Percentiles rank a stretch among this genome's conserved stretches.
phyloP scores from a whole-genome alignment of 2,888 invertebrate genomes.

The Sesamia inferens region DNA sequence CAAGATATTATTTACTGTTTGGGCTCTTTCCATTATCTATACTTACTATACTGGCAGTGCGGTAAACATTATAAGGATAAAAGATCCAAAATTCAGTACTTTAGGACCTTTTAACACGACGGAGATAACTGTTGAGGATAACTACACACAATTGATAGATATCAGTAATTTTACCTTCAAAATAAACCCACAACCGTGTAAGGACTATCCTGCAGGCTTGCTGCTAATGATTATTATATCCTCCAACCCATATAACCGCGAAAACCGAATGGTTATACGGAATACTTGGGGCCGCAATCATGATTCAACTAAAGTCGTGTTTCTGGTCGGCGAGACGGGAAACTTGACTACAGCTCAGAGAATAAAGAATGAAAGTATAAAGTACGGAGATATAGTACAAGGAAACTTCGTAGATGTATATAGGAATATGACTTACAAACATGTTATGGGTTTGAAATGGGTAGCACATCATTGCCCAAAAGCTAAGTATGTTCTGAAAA shows the following conservation, averaged over 20 bases:
- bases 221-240: constrained; percentile 92
- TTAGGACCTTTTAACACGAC: constrained; percentile 73
- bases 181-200: constrained; percentile 90
- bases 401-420: constrained; percentile 94
- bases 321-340: constrained; percentile 90
- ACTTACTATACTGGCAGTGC: constrained; percentile 65
- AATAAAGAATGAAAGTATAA: constrained; percentile 89
- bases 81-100: constrained; percentile 73
- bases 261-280: constrained; percentile 92
- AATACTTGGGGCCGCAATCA: constrained; percentile 92
- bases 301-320: constrained; percentile 90
- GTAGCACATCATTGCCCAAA: constrained; percentile 92
- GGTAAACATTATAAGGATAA: constrained; percentile 60
- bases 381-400: constrained; percentile 92
- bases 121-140: constrained; percentile 65
- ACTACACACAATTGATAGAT: constrained; percentile 86
- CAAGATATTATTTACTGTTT: constrained; percentile 66
- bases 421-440: constrained; percentile 95
- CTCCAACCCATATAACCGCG: constrained; percentile 92
- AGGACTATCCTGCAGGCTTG: constrained; percentile 78
- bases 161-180: constrained; percentile 91
- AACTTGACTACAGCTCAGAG: constrained; percentile 70
- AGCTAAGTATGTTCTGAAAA: constrained; percentile 92
- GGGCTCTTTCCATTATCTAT: constrained; percentile 66
- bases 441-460: constrained; percentile 95